Conservation (phyloP, 2,888 invertebrate genomes). For the Cheilosia urbana region DNA sequence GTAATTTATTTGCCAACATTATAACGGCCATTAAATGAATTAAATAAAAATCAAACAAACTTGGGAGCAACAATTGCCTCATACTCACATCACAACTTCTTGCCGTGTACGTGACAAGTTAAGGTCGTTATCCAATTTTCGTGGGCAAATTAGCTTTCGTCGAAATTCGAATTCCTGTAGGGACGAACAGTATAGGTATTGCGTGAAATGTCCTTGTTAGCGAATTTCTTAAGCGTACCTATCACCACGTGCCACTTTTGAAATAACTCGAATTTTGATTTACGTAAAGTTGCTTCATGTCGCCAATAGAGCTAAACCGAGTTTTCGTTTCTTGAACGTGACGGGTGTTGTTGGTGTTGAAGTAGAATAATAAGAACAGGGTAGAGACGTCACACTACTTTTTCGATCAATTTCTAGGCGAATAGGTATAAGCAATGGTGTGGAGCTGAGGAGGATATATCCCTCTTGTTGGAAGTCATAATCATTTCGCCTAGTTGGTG, state of each 20-base stretch:
- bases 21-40: constrained; percentile 9
- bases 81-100: too few species aligned
- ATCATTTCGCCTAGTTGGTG: too few species aligned
- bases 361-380: too few species aligned
- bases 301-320: constrained; percentile 23
- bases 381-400: too few species aligned
- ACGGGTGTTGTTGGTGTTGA: background rate
- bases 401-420: too few species aligned
- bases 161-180: background rate
- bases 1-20: constrained; percentile 40
- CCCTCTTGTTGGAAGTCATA: too few species aligned
- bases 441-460: too few species aligned
- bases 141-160: constrained; percentile 3
- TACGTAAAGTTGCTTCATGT: constrained; percentile 48
- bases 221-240: constrained; percentile 21
- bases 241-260: constrained; percentile 29
- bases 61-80: constrained; percentile 39
- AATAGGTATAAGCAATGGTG: too few species aligned
- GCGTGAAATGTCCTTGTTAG: constrained; percentile 50
- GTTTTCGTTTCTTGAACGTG: background rate
- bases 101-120: background rate
- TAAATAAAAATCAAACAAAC: too few species aligned
- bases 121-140: background rate
- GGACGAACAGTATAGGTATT: background rate
- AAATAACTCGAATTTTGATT: constrained; percentile 40